phyloP scores from a whole-genome alignment of 2,113 vertebrate species.

The Nothoprocta perdicaria region DNA sequence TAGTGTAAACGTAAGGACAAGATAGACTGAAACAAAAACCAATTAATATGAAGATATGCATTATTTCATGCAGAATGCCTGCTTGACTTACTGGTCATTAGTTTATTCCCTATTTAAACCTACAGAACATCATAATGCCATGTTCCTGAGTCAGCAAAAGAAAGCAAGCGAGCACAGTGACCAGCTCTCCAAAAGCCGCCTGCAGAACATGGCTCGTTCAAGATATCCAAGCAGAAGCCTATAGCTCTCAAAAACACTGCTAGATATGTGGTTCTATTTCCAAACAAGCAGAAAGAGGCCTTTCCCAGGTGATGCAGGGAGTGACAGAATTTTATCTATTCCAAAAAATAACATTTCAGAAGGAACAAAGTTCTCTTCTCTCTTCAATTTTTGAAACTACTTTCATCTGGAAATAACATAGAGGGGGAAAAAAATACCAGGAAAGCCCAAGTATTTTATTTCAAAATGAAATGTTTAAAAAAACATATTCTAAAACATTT shows the following conservation, averaged over 20 bases:
- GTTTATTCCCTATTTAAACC: not conserved
- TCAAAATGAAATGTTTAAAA: not conserved
- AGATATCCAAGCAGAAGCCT: not conserved
- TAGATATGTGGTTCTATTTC: accelerated
- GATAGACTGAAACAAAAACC: not conserved
- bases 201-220: not conserved
- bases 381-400: not conserved
- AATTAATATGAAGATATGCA: not conserved
- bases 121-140: not conserved
- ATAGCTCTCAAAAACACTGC: not conserved
- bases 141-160: not conserved
- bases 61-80: not conserved
- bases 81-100: not conserved
- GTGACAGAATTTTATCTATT: not conserved
- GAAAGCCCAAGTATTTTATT: not conserved
- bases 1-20: not conserved
- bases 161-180: not conserved
- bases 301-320: not conserved
- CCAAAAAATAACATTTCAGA: not conserved
- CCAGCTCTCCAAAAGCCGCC: not conserved
- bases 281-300: not conserved
- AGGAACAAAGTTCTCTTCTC: not conserved
- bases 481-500: not conserved
- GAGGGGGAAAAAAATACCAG: accelerated
- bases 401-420: not conserved